phyloP scores from a whole-genome alignment of 2,888 invertebrate species.

The Adelphocoris suturalis region DNA sequence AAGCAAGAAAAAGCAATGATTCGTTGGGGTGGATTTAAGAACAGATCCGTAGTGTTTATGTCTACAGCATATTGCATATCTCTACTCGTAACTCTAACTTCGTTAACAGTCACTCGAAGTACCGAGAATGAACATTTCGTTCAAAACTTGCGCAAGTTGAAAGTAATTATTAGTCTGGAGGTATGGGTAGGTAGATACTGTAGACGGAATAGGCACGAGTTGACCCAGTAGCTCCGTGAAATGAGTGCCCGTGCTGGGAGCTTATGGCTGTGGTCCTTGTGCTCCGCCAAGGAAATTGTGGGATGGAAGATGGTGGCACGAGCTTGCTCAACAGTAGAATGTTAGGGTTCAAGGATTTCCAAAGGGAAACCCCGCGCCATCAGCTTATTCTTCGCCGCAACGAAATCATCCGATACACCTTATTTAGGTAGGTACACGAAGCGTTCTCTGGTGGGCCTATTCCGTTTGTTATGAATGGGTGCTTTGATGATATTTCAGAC shows the following conservation, averaged over 20 bases:
- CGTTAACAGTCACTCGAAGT: not conserved
- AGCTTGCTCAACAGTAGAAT: constrained; percentile 63
- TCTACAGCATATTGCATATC: no score
- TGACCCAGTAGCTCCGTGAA: constrained; percentile 51
- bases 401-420: constrained; percentile 23
- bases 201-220: constrained; percentile 37
- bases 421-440: not conserved
- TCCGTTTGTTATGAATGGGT: no score
- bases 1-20: no score
- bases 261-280: constrained; percentile 26
- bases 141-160: not conserved
- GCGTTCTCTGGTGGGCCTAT: no score
- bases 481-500: no score
- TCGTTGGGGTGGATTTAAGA: no score
- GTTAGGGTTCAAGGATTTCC: constrained; percentile 62
- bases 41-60: no score
- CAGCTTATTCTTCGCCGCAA: not conserved
- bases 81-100: no score
- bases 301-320: constrained; percentile 49
- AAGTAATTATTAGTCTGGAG: constrained; percentile 21
- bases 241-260: constrained; percentile 46
- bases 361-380: constrained; percentile 40
- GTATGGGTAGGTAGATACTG: no score
- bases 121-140: not conserved
- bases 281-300: constrained; percentile 36